Conservation (phyloP, 1,140 invertebrate species). For the Cydia amplana region DNA sequence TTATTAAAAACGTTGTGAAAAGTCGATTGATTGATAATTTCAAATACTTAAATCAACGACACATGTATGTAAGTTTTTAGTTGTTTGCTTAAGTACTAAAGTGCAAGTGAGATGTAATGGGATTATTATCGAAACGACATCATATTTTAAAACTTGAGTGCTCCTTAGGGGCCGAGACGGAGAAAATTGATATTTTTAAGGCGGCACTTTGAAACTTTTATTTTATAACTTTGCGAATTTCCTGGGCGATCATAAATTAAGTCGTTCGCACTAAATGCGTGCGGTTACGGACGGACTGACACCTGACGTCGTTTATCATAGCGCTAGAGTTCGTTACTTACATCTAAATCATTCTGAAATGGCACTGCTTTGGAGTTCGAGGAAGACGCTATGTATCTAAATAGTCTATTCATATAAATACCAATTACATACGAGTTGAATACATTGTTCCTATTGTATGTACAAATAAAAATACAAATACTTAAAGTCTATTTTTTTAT, state of each 20-base stretch:
- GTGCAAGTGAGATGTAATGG: no score
- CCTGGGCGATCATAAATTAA: slow-evolving; percentile 21
- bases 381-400: no score
- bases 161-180: neutral
- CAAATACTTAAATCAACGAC: no score
- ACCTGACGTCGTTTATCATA: slow-evolving; percentile 16
- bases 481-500: no score
- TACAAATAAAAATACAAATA: no score
- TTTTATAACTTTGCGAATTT: slow-evolving; percentile 29
- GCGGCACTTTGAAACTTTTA: slow-evolving; percentile 19
- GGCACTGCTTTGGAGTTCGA: neutral
- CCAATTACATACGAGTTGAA: no score
- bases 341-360: slow-evolving; percentile 6
- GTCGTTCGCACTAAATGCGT: slow-evolving; percentile 19
- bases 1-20: no score
- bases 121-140: neutral
- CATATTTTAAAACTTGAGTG: neutral
- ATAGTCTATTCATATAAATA: no score
- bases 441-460: no score
- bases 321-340: neutral
- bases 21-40: no score
- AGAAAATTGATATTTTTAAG: slow-evolving; percentile 27
- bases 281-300: slow-evolving; percentile 17
- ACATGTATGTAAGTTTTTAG: no score
- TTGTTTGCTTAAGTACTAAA: no score